A percentile compares a stretch with the other conserved stretches of the same genome.
These are phyloP conservation scores for Drosophila peninsularis DNA, from an alignment of 2,888 invertebrate species.

Conservation along the genomic window DNA sequence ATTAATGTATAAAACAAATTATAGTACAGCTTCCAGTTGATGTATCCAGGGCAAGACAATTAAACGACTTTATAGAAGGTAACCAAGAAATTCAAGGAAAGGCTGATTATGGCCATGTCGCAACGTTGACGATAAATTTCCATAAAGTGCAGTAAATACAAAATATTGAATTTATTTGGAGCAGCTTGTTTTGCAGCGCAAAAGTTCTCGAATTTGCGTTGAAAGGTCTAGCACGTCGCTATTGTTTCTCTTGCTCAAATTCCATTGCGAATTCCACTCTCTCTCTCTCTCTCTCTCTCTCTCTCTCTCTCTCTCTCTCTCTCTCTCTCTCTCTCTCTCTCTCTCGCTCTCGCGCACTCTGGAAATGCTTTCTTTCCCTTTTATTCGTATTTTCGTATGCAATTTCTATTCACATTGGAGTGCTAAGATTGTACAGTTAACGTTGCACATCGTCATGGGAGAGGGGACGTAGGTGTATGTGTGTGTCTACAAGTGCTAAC, in stretches of 20 bases:
- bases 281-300: slow-evolving; percentile 4
- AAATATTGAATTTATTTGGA: too few species aligned
- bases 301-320: slow-evolving; percentile 1
- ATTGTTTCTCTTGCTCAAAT: slow-evolving; percentile 19
- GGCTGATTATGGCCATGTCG: background rate
- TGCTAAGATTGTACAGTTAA: slow-evolving; percentile 35
- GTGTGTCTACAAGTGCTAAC: slow-evolving; percentile 49
- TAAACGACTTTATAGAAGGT: background rate
- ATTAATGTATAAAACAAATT: background rate
- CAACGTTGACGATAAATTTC: too few species aligned
- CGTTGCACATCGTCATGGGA: background rate
- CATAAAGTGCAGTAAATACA: too few species aligned
- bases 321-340: background rate
- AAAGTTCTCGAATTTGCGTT: background rate
- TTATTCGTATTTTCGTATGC: slow-evolving; percentile 9
- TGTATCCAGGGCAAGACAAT: background rate
- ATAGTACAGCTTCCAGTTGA: background rate
- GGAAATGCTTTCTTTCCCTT: background rate
- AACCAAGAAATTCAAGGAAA: background rate
- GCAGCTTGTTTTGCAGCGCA: background rate
- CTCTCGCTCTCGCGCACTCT: background rate
- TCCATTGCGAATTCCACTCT: slow-evolving; percentile 21
- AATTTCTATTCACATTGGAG: slow-evolving; percentile 53
- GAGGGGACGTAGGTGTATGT: background rate
- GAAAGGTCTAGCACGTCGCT: slow-evolving; percentile 13